Percentiles rank a stretch among this genome's conserved stretches.
Evolutionary conservation across 2,113 vertebrate genomes (phyloP).

Genomic region (Petrocephalus zakoni): DNA sequence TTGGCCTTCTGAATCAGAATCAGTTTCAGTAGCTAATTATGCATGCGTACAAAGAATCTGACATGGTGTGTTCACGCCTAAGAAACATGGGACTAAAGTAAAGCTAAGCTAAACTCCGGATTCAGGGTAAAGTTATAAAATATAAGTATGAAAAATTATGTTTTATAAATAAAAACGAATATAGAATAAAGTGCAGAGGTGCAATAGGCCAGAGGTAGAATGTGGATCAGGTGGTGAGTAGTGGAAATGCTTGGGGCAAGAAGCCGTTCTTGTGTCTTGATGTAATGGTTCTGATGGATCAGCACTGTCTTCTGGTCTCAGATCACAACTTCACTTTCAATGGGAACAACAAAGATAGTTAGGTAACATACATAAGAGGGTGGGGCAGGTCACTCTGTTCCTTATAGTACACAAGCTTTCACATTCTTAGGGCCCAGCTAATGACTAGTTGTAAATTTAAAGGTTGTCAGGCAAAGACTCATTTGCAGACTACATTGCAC

Average conservation of each 20-base stretch:
- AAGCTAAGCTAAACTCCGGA: neutral
- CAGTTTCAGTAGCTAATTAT: neutral
- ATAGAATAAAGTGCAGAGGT: neutral
- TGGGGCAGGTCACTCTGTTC: neutral
- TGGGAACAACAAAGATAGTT: neutral
- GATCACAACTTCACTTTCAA: neutral
- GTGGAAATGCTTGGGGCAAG: neutral
- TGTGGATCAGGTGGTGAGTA: neutral
- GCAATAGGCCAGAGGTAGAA: neutral
- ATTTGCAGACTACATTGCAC: neutral
- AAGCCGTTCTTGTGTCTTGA: neutral
- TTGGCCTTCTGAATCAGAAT: neutral
- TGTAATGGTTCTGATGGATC: neutral
- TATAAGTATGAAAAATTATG: neutral
- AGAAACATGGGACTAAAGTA: neutral
- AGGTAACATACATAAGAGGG: neutral
- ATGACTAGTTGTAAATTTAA: neutral
- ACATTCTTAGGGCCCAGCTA: neutral
- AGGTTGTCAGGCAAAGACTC: neutral
- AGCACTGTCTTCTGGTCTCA: neutral
- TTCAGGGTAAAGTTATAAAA: neutral
- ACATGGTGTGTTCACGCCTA: neutral
- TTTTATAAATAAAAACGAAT: neutral
- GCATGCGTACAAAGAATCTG: neutral
- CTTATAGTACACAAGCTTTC: neutral